phyloP scores from a whole-genome alignment of 2,113 vertebrate species.

The Clarias macrocephalus region DNA sequence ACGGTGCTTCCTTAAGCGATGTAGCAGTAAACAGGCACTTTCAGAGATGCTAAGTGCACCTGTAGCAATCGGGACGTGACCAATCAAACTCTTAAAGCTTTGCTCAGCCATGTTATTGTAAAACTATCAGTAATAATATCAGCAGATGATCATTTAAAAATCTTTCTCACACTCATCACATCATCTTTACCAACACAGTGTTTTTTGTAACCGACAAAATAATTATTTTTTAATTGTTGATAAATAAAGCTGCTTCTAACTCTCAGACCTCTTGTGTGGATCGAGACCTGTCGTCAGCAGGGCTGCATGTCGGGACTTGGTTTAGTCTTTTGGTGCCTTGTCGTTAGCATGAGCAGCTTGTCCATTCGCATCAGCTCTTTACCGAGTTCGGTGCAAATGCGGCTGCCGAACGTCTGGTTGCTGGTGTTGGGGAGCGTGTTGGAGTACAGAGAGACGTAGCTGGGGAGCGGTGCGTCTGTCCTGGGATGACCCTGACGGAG shows the following conservation, averaged over 20 bases:
- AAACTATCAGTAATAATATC: not conserved
- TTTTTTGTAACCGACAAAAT: not conserved
- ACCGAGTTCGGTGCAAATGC: slow-evolving; percentile 74
- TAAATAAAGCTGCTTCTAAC: not conserved
- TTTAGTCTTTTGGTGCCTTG: slow-evolving; percentile 67
- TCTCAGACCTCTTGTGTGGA: not conserved
- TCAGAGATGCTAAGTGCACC: not conserved
- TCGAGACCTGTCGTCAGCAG: slow-evolving; percentile 51
- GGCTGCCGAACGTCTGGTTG: slow-evolving; percentile 74
- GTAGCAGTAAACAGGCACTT: not conserved
- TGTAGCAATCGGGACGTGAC: not conserved
- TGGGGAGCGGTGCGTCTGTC: slow-evolving; percentile 67
- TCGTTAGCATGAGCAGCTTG: slow-evolving; percentile 63
- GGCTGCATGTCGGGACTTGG: slow-evolving; percentile 69
- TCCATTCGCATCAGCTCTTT: slow-evolving; percentile 74
- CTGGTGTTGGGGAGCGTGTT: slow-evolving; percentile 72
- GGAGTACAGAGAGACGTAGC: slow-evolving; percentile 68
- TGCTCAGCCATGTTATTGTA: not conserved
- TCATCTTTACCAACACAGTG: too few relatives aligned
- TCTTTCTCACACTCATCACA: not conserved
- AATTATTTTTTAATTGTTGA: not conserved
- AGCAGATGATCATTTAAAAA: not conserved
- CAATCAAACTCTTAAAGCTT: not conserved
- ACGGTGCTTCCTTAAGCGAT: not conserved
- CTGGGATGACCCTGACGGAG: slow-evolving; percentile 70